These are phyloP conservation scores for Megalops atlanticus DNA, from an alignment of 2,113 vertebrate species.

Conservation along the genomic window DNA sequence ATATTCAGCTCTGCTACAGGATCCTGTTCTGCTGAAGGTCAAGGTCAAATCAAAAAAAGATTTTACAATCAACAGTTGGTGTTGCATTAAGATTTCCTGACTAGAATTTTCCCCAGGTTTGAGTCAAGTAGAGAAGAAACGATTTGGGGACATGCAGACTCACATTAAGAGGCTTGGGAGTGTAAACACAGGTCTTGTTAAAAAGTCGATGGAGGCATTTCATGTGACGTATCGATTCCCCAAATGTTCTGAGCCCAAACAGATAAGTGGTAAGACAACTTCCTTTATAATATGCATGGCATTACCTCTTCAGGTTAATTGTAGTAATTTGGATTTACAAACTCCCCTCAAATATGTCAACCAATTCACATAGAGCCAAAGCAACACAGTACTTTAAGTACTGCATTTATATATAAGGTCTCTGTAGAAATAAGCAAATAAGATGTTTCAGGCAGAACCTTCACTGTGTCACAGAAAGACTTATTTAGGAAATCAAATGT, in stretches of 20 bases:
- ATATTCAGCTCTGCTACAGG: neutral
- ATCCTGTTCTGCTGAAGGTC: neutral
- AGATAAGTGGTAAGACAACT: slow-evolving; percentile 27
- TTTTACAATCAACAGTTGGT: neutral
- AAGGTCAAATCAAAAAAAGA: neutral
- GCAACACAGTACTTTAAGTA: no score
- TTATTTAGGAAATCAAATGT: no score
- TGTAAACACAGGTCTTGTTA: neutral
- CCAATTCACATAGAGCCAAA: no score
- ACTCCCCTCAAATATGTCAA: neutral
- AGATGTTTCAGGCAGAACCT: no score
- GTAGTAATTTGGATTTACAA: neutral
- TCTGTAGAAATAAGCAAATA: neutral
- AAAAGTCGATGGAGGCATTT: slow-evolving; percentile 37
- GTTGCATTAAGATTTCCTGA: neutral
- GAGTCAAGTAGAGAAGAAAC: slow-evolving; percentile 54
- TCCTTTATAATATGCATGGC: neutral
- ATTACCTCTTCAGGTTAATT: neutral
- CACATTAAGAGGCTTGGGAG: slow-evolving; percentile 29
- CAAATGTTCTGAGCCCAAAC: slow-evolving; percentile 42
- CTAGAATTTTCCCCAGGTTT: slow-evolving; percentile 40
- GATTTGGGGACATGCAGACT: slow-evolving; percentile 48
- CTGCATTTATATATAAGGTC: neutral
- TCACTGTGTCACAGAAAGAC: no score
- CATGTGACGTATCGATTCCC: slow-evolving; percentile 50